Conservation (phyloP, 2,797 vertebrate species). For the Arctocebus calabarensis region DNA sequence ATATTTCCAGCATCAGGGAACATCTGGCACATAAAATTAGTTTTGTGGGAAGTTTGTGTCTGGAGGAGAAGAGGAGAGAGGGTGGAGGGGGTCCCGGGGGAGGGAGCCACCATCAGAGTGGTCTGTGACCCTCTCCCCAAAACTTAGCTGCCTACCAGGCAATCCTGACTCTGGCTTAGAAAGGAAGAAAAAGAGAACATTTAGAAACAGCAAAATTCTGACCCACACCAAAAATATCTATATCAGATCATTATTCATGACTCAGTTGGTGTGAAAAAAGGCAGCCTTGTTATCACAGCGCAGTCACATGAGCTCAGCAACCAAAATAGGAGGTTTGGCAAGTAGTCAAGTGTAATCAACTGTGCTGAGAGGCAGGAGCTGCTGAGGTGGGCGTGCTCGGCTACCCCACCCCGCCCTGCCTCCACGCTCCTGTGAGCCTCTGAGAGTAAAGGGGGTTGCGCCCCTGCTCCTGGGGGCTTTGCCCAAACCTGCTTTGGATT, state of each 20-base stretch:
- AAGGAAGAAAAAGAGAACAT: neutral
- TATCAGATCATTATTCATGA: neutral
- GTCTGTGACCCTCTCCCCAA: fast-evolving
- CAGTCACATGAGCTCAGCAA: neutral
- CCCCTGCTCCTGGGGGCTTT: fast-evolving
- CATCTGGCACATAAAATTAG: neutral
- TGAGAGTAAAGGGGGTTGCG: fast-evolving
- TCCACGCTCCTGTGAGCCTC: neutral
- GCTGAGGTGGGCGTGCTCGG: fast-evolving
- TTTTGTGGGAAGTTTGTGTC: neutral
- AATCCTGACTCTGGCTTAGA: neutral
- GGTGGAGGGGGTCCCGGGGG: no score
- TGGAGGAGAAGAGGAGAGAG: fast-evolving
- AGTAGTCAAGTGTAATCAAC: neutral
- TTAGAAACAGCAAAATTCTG: slow-evolving; percentile 47
- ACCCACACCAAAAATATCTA: slow-evolving; percentile 54
- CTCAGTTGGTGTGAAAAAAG: slow-evolving; percentile 28
- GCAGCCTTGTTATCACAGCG: neutral
- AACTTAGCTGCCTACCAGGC: no score
- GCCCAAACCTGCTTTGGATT: no score
- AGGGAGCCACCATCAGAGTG: fast-evolving
- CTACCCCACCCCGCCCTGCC: neutral
- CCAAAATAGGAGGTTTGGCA: slow-evolving; percentile 12
- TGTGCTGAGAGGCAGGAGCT: neutral
- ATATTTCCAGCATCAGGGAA: neutral